phyloP scores from a whole-genome alignment of 2,888 invertebrate species.

The Brenthis hecate region DNA sequence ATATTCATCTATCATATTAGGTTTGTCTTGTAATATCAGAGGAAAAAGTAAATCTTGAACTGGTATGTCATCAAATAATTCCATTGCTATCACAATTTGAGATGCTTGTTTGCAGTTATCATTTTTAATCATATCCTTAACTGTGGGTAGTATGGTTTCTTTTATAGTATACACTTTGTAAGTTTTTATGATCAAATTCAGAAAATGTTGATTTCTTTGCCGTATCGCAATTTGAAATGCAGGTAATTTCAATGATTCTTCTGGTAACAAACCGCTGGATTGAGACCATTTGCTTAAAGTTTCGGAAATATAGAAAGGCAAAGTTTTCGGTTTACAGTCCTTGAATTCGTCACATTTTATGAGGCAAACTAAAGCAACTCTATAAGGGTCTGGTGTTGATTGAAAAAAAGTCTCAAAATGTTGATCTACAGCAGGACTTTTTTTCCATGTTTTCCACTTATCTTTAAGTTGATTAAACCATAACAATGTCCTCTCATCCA shows the following conservation, averaged over 20 bases:
- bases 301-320: slow-evolving; percentile 85
- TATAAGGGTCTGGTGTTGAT: slow-evolving; percentile 81
- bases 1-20: slow-evolving; percentile 89
- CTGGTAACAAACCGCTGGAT: slow-evolving; percentile 60
- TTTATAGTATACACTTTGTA: slow-evolving; percentile 85
- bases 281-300: slow-evolving; percentile 80
- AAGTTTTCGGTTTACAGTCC: slow-evolving; percentile 83
- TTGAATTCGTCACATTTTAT: slow-evolving; percentile 84
- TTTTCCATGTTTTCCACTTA: slow-evolving; percentile 81
- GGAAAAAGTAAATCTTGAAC: slow-evolving; percentile 89
- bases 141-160: slow-evolving; percentile 83
- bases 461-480: slow-evolving; percentile 73
- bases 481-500: slow-evolving; percentile 60
- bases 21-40: slow-evolving; percentile 90
- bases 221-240: slow-evolving; percentile 87
- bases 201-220: slow-evolving; percentile 85
- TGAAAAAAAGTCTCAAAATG: slow-evolving; percentile 76
- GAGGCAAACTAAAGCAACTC: slow-evolving; percentile 81
- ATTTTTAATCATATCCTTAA: slow-evolving; percentile 77
- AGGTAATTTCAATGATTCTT: slow-evolving; percentile 84
- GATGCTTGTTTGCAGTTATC: slow-evolving; percentile 88
- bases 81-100: slow-evolving; percentile 85
- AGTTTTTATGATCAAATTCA: slow-evolving; percentile 84
- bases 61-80: slow-evolving; percentile 85
- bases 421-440: slow-evolving; percentile 75